Percentiles rank a stretch among this genome's conserved stretches.
phyloP scores from a whole-genome alignment of 2,113 vertebrate species.

The Leptodactylus fuscus region DNA sequence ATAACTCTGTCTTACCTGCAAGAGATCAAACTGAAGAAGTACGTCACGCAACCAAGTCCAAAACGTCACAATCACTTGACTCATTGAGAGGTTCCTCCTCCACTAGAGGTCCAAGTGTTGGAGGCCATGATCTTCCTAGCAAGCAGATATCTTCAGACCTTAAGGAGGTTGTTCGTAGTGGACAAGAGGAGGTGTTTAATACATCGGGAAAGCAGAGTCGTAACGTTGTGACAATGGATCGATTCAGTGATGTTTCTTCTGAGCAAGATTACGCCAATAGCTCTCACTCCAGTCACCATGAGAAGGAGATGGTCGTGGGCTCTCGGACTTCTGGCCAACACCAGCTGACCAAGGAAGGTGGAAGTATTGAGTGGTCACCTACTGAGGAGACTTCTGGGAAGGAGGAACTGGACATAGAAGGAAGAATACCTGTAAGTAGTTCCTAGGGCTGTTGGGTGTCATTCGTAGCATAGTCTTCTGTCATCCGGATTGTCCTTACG shows the following conservation, averaged over 20 bases:
- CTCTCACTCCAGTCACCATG: conserved; percentile 67
- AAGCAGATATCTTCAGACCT: background rate
- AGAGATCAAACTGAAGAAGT: background rate
- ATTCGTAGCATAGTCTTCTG: no score
- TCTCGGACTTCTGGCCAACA: conserved; percentile 64
- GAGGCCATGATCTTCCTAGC: background rate
- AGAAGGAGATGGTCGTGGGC: conserved; percentile 57
- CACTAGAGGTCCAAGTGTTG: background rate
- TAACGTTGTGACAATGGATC: background rate
- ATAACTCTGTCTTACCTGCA: conserved; percentile 62
- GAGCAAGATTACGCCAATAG: conserved; percentile 64
- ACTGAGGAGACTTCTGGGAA: conserved; percentile 62
- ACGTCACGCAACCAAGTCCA: background rate
- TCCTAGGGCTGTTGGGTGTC: no score
- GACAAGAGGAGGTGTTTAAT: background rate
- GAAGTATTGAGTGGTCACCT: conserved; percentile 69
- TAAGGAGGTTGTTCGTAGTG: background rate
- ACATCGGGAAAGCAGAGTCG: fast-evolving
- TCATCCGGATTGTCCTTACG: no score
- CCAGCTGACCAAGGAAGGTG: conserved; percentile 70
- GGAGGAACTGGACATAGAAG: conserved; percentile 82
- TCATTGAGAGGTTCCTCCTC: background rate
- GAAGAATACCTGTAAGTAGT: conserved; percentile 86
- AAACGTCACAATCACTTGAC: background rate
- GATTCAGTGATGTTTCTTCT: conserved; percentile 67